phyloP scores from a whole-genome alignment of 2,888 invertebrate genomes.

The Xylota sylvarum region DNA sequence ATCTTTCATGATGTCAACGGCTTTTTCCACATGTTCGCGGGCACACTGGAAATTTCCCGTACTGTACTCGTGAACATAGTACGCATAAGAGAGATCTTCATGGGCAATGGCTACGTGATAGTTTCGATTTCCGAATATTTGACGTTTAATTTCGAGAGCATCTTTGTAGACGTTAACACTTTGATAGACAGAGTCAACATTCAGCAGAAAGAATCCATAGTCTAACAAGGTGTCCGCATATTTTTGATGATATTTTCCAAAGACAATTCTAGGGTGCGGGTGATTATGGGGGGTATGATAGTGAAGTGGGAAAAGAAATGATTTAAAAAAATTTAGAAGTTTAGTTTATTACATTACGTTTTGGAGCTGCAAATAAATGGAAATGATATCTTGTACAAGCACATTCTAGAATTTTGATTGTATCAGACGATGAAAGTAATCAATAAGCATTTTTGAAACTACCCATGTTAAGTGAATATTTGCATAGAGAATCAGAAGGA shows the following conservation, averaged over 20 bases:
- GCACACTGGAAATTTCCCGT: conserved; percentile 94
- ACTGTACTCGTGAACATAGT: conserved; percentile 96
- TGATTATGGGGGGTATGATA: not conserved
- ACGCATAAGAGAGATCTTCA: conserved; percentile 96
- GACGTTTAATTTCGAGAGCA: conserved; percentile 90
- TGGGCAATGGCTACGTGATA: conserved; percentile 95
- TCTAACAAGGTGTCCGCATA: conserved; percentile 94
- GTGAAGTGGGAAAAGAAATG: not conserved
- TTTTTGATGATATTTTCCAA: conserved; percentile 90
- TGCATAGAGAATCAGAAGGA: not conserved
- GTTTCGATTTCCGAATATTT: conserved; percentile 93
- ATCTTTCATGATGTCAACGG: conserved; percentile 92
- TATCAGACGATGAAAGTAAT: not conserved
- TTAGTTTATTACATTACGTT: not conserved
- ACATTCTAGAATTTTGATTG: not conserved
- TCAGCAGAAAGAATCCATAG: conserved; percentile 95
- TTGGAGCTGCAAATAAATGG: not conserved
- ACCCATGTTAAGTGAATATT: not conserved
- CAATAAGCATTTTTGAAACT: not conserved
- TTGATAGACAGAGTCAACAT: conserved; percentile 93
- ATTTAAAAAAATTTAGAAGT: conserved; percentile 3
- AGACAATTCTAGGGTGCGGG: conserved; percentile 82
- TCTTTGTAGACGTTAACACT: conserved; percentile 94
- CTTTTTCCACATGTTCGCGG: conserved; percentile 92
- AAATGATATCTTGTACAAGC: not conserved